Evolutionary conservation across 2,797 vertebrate species (phyloP).

Genomic region (Furcifer pardalis): DNA sequence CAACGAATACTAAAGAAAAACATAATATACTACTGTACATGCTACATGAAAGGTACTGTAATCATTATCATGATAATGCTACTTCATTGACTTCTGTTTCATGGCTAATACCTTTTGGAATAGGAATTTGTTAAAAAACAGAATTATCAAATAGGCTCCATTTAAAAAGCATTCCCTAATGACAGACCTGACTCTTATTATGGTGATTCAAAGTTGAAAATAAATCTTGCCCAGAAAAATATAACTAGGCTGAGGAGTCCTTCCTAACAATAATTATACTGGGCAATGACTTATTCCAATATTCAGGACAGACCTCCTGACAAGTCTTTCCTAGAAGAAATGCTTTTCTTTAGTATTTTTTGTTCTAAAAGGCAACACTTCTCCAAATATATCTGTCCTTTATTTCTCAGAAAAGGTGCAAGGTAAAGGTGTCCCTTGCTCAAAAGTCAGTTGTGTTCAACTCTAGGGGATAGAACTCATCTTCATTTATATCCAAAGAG

Average conservation of each 20-base stretch:
- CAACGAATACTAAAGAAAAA: background rate
- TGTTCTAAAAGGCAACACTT: background rate
- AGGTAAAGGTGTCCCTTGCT: too few species aligned
- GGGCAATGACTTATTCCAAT: background rate
- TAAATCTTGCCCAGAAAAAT: background rate
- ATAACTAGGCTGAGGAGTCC: background rate
- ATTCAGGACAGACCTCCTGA: background rate
- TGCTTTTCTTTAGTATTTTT: background rate
- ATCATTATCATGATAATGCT: background rate
- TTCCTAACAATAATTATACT: background rate
- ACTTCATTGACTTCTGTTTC: background rate
- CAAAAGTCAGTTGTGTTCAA: too few species aligned
- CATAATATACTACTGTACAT: too few species aligned
- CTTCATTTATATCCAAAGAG: too few species aligned
- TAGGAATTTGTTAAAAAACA: background rate
- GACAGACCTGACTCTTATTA: too few species aligned
- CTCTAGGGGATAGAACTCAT: too few species aligned
- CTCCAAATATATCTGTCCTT: background rate
- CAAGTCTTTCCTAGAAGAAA: background rate
- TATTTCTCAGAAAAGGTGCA: background rate
- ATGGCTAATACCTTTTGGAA: background rate
- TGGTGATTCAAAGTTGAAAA: too few species aligned
- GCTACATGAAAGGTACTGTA: background rate
- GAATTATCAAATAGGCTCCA: background rate
- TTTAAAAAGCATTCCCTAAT: background rate